Evolutionary conservation across 2,888 invertebrate species (phyloP).

Genomic region (Coleophora deauratella): DNA sequence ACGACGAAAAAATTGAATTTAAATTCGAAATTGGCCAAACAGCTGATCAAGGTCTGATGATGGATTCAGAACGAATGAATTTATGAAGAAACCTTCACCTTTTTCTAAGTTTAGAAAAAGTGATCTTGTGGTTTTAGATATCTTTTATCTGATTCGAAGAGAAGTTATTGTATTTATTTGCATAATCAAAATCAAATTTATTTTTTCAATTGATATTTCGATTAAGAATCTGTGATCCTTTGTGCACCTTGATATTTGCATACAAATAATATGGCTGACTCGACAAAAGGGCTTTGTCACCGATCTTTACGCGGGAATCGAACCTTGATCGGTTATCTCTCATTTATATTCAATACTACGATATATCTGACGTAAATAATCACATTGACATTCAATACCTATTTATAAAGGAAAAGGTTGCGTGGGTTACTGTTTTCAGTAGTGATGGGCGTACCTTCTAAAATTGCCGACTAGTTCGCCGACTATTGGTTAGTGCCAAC

Average conservation of each 20-base stretch:
- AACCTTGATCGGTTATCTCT: constrained; percentile 59
- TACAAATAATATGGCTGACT: constrained; percentile 68
- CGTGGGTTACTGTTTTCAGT: constrained; percentile 40
- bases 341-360: constrained; percentile 58
- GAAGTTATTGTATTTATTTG: neutral
- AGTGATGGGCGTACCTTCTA: too few species aligned
- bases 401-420: constrained; percentile 57
- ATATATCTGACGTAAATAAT: constrained; percentile 61
- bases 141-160: too few species aligned
- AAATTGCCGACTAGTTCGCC: too few species aligned
- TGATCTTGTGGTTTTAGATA: too few species aligned
- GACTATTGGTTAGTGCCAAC: too few species aligned
- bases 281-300: constrained; percentile 64
- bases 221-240: constrained; percentile 39
- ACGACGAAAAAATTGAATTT: too few species aligned
- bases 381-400: constrained; percentile 67
- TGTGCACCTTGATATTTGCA: constrained; percentile 56
- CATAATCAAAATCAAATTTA: neutral
- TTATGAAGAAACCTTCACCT: too few species aligned
- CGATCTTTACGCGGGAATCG: constrained; percentile 56
- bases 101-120: too few species aligned
- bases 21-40: too few species aligned
- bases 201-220: constrained; percentile 29
- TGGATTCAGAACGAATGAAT: too few species aligned
- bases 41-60: too few species aligned